Evolutionary conservation across 2,888 invertebrate species (phyloP), one percentile per base, ranked within the genome.

Genomic region (Polymixis lichenea): DNA sequence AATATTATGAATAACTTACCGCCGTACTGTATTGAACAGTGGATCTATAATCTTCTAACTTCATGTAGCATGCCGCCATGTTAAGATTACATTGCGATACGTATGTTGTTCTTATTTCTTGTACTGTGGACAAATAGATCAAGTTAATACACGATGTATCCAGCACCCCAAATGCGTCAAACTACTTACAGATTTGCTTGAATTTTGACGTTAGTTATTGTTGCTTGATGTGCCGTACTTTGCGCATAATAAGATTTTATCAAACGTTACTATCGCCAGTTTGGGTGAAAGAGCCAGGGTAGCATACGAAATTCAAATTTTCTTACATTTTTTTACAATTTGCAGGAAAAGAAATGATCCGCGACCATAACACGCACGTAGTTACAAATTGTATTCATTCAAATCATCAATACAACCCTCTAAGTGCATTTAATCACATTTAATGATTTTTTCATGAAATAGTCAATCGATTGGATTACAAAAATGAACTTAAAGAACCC

Each of bases 51-150:
- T 97, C 96, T 15, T 97, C 95, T 72, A 97, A 90, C 90, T 98
- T 98, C 64, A 98, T 94, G 90, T 97, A 97, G 61, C 97, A 98
- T 0, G 98, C 98, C 2, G 98, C 98, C 84, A 98, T 95, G 95
- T 98, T 98, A 32, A 98, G 95, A 78, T 97, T 94, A 83, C 98
- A 97, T 32, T 95, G 95, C 7, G 88, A 95, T 87, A 61, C 97
- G 92, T 87, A 95, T 43, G 90, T 92, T 58, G 80, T 82, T 69
- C 90, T 80, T 9, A 88, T 83, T 43, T 92, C 91, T 60, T 89
- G 82, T 72, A 91, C 96, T 96, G 92, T 17, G 22, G 38, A 76
- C 60, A 84, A 55, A 43, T 28, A 60, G 32, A 32, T 0, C 0
- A 67, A 0, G 32, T 56, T 19, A 67, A 19, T 67, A 58, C 32